phyloP scores from a whole-genome alignment of 2,113 vertebrate species.

The Pardalotus punctatus region DNA sequence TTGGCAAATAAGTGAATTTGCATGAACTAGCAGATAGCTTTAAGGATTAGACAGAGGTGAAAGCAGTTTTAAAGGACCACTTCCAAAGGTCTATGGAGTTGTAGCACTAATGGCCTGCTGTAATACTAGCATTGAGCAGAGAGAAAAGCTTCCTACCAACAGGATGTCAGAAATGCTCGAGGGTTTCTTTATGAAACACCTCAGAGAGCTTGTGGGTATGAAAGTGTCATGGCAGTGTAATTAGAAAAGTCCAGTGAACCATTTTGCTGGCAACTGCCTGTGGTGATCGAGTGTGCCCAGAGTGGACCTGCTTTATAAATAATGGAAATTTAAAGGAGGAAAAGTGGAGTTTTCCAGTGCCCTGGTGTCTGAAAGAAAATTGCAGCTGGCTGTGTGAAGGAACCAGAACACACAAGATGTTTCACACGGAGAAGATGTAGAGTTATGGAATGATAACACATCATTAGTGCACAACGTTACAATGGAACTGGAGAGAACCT shows the following conservation, averaged over 20 bases:
- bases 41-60: not conserved
- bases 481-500: not conserved
- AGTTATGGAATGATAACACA: not conserved
- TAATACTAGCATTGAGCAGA: not conserved
- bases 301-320: not conserved
- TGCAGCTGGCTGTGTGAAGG: not conserved
- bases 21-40: not conserved
- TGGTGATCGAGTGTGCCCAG: not conserved
- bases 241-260: not conserved
- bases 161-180: not conserved
- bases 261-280: not conserved
- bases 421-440: not conserved
- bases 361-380: not conserved
- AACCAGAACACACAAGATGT: not conserved
- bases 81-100: not conserved
- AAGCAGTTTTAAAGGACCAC: not conserved
- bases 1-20: not conserved
- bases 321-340: not conserved
- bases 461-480: not conserved
- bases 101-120: not conserved
- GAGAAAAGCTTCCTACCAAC: not conserved
- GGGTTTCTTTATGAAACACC: slow-evolving; percentile 7
- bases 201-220: not conserved
- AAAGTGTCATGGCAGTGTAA: not conserved
- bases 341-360: not conserved